Evolutionary conservation across 2,113 vertebrate species (phyloP), one percentile per base, ranked within the genome.

Genomic region (Monopterus albus): DNA sequence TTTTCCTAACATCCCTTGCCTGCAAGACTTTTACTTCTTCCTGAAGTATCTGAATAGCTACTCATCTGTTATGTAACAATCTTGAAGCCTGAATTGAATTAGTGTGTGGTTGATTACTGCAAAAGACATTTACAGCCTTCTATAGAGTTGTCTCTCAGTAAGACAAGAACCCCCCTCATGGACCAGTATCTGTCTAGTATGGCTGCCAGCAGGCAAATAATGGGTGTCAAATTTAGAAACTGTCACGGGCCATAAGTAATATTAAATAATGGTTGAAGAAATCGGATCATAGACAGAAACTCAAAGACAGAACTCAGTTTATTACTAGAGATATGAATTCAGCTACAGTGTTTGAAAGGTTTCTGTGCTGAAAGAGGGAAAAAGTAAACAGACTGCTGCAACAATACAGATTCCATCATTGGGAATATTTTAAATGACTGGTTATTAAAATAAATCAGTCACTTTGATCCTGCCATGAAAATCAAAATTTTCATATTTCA

Each of bases 191-290:
- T 45, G 58, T 62, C 66, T 76, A 66, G 31, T 47, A 29, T 81
- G 56, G 61, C 58, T 8, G 40, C 1, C 6, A 36, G 25, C 25
- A 14, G 38, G 51, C 49, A 36, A 77, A 70, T n/a, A 29, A 56
- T 43, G 14, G 70, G 78, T 82, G 66, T 85, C 80, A 56, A 36
- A 31, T 85, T 84, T 43, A 46, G 61, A 75, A 85, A 83, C 33
- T 42, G 83, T 84, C 70, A 78, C 82, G 17, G 31, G 31, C 81
- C 35, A 51, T 70, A 33, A 72, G 57, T 70, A 60, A 76, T 77
- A 68, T 68, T 23, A 63, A 87, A 81, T 69, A 82, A 77, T 66
- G 18, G 50, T 21, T 17, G 28, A 66, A 51, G 51, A 84, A 84
- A 83, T 81, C 50, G 69, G 61, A 25, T 55, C 21, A 64, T 17